phyloP scores from a whole-genome alignment of 2,888 invertebrate species.

The Muschampia plurimacula region DNA sequence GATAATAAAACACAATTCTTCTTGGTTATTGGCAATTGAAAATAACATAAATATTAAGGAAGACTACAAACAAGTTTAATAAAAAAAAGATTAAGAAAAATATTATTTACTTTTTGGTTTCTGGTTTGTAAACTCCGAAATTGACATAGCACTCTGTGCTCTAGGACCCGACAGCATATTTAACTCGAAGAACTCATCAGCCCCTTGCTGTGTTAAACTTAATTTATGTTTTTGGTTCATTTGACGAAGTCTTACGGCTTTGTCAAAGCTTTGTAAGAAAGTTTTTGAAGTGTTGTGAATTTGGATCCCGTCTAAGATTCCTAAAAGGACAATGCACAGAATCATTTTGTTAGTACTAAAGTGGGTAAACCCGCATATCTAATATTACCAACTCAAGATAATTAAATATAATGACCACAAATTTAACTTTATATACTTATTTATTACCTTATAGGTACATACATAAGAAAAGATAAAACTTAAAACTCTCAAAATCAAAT shows the following conservation, averaged over 20 bases:
- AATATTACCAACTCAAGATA: neutral
- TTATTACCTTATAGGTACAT: too few relatives aligned
- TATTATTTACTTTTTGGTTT: conserved; percentile 62
- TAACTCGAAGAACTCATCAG: conserved; percentile 73
- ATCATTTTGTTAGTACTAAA: too few relatives aligned
- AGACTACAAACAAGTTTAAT: too few relatives aligned
- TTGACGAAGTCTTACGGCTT: conserved; percentile 80
- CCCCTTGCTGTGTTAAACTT: conserved; percentile 57
- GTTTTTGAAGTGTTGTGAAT: conserved; percentile 85
- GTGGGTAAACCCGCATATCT: too few relatives aligned
- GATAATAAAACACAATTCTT: too few relatives aligned
- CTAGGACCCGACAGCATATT: conserved; percentile 72
- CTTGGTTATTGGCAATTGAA: too few relatives aligned
- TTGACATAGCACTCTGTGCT: conserved; percentile 63
- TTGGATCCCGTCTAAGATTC: conserved; percentile 85
- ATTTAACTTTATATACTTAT: too few relatives aligned
- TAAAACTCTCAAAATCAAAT: too few relatives aligned
- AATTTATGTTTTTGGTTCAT: conserved; percentile 70
- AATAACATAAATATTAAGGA: too few relatives aligned
- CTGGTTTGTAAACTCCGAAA: conserved; percentile 59
- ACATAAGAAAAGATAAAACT: too few relatives aligned
- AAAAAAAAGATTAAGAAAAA: neutral
- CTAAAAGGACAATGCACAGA: conserved; percentile 63
- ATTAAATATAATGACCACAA: too few relatives aligned
- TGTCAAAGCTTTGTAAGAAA: conserved; percentile 88